A percentile compares a stretch with the other conserved stretches of the same genome.
Conservation (phyloP, 2,113 vertebrate species). For the Ancistrus triradiatus region DNA sequence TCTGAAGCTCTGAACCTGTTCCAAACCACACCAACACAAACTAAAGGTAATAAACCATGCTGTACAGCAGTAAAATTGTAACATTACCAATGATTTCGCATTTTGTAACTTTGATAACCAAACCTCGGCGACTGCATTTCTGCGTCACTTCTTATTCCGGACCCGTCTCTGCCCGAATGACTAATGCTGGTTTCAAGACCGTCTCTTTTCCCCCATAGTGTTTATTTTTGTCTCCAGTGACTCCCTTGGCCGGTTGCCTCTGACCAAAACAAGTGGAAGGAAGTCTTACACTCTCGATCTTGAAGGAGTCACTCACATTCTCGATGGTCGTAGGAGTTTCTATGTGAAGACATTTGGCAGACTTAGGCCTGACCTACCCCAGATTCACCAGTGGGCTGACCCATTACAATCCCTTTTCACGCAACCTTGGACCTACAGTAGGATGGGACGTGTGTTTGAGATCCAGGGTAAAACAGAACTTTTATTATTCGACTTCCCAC, state of each 20-base stretch:
- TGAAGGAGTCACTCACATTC: background rate
- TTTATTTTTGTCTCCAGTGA: conserved; percentile 45
- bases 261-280: conserved; percentile 44
- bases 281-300: conserved; percentile 35
- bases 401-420: conserved; percentile 10
- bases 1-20: too few relatives aligned
- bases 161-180: background rate
- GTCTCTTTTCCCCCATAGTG: conserved; percentile 15
- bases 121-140: background rate
- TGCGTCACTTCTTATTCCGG: background rate
- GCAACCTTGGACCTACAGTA: background rate
- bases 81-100: background rate
- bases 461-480: background rate
- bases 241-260: conserved; percentile 12
- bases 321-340: conserved; percentile 1
- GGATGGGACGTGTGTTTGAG: background rate
- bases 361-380: conserved; percentile 3
- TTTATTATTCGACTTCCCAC: conserved; percentile 7
- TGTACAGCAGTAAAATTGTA: background rate
- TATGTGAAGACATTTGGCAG: conserved; percentile 13
- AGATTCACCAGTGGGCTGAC: background rate
- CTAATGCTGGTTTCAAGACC: conserved; percentile 4
- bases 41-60: too few relatives aligned
- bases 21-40: too few relatives aligned
- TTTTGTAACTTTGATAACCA: conserved; percentile 15